A percentile compares a stretch with the other conserved stretches of the same genome.
phyloP scores from a whole-genome alignment of 1,140 invertebrate genomes.

The Nymphalis io region DNA sequence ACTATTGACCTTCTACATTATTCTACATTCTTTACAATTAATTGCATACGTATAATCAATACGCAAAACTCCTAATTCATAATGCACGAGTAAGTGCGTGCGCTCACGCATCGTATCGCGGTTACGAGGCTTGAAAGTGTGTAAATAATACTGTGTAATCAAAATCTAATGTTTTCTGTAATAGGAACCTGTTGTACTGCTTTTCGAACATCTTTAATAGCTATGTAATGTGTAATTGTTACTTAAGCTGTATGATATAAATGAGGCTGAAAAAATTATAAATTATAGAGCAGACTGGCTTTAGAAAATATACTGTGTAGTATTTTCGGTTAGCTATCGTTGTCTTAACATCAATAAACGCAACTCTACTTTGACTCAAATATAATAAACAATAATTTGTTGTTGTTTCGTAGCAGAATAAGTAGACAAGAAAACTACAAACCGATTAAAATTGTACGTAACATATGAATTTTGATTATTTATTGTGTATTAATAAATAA shows the following conservation, averaged over 20 bases:
- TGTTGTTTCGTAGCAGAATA: too few species aligned
- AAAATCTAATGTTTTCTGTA: conserved; percentile 16
- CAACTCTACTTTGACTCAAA: too few species aligned
- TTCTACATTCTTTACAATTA: neutral
- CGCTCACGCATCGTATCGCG: conserved; percentile 6
- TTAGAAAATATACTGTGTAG: too few species aligned
- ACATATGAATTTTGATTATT: too few species aligned
- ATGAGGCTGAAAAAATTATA: neutral
- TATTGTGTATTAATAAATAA: too few species aligned
- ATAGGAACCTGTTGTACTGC: conserved; percentile 9
- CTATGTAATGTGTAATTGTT: neutral
- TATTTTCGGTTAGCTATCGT: too few species aligned
- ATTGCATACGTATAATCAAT: neutral
- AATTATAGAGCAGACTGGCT: too few species aligned
- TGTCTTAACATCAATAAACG: too few species aligned
- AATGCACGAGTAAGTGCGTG: neutral
- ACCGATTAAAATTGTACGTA: too few species aligned
- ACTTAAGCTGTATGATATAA: conserved; percentile 2
- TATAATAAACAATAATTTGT: too few species aligned
- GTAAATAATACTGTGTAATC: conserved; percentile 9
- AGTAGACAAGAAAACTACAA: too few species aligned
- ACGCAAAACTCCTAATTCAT: neutral
- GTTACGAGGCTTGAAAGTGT: neutral
- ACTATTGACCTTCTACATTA: neutral
- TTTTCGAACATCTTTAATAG: conserved; percentile 5